These are phyloP conservation scores for Amblyraja radiata DNA, from an alignment of 2,797 vertebrate genomes.

Conservation along the genomic window DNA sequence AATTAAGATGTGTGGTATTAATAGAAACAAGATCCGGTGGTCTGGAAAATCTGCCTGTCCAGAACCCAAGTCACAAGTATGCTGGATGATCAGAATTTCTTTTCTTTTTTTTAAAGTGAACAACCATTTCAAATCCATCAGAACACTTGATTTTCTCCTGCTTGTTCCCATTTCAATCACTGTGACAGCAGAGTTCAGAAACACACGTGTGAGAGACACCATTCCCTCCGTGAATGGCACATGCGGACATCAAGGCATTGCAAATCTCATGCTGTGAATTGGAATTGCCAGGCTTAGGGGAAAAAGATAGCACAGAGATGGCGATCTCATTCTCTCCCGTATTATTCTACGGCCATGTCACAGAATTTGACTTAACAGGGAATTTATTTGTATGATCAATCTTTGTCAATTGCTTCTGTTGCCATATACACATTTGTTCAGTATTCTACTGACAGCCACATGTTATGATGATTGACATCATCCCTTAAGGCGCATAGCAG, in stretches of 20 bases:
- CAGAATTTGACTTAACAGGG: background rate
- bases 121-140: background rate
- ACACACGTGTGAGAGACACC: background rate
- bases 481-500: background rate
- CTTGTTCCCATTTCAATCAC: background rate
- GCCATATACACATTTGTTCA: background rate
- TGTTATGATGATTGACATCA: background rate
- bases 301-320: background rate
- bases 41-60: no score
- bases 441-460: background rate
- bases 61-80: no score
- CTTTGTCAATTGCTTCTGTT: background rate
- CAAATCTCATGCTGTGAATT: background rate
- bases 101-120: background rate
- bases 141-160: background rate
- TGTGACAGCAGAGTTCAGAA: background rate
- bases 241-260: background rate
- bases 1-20: no score
- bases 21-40: no score
- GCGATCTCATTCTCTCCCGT: background rate
- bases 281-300: background rate
- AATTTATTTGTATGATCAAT: background rate
- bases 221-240: background rate
- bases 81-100: no score
- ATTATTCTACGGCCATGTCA: background rate